Base-by-base conservation (phyloP, 2,888 invertebrate species). In the Peribatodes rhomboidaria region DNA sequence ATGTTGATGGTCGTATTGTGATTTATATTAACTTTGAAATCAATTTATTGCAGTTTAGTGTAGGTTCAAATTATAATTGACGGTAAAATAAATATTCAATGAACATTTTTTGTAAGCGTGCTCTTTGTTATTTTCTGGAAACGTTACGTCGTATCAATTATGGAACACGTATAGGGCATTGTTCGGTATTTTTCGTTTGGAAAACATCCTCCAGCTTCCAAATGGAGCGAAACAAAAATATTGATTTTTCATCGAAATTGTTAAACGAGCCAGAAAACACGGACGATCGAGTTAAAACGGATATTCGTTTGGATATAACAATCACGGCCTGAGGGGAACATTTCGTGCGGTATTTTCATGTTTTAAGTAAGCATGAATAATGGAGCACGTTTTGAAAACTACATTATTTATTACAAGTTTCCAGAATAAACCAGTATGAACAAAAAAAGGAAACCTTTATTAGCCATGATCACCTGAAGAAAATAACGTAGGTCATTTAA, bases 201-300 rank as follows among this genome's bases (percentile, higher is more conserved):
- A 18, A 57, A 58, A 57, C 54, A 42, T 46, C 65, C 47, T 57
- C 53, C 46, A 55, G 41, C 56, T 33, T 37, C 35, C 59, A 69
- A 65, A 63, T 60, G 61, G 47, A 62, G 41, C 62, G 64, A 65
- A 73, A 73, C 44, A 74, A 64, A 68, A 49, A 65, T 71, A 78
- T 80, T 76, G 82, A 84, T 86, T 83, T 83, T 84, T 81, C 82
- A 85, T 81, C 79, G 71, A 65, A 64, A 80, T 80, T 84, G 84
- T 75, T 83, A 80, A 89, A 88, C 81, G 87, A 87, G 73, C 78
- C 78, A 70, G 82, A 87, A 86, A 84, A 82, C 76, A 72, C 72
- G 75, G 70, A 58, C 72, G 72, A 69, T 74, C 72, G 73, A 72
- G 73, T 68, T 79, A 73, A 80, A 84, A 83, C 78, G 67, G 75